Conservation (phyloP, 2,113 vertebrate species). For the Varanus komodoensis region DNA sequence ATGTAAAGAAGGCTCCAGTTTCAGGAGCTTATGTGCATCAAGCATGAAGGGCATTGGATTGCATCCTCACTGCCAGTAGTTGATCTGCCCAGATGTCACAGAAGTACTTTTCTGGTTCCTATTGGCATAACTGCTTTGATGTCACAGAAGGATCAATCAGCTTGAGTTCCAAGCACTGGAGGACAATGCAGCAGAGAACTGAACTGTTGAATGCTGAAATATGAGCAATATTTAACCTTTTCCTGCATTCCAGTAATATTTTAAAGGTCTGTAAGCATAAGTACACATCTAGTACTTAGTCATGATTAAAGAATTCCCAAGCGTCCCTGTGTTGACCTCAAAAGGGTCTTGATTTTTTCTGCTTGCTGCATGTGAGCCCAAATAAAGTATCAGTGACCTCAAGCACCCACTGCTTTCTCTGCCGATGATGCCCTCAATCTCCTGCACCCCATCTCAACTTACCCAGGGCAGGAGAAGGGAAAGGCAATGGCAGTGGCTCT, state of each 20-base stretch:
- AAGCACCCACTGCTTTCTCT: too few relatives aligned
- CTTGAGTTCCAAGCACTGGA: neutral
- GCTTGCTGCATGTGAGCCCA: neutral
- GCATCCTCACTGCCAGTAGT: too few relatives aligned
- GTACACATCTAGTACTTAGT: neutral
- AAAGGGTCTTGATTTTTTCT: neutral
- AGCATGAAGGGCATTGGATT: too few relatives aligned
- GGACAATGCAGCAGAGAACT: neutral
- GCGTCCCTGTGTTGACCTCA: neutral
- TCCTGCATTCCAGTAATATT: neutral
- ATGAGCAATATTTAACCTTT: neutral
- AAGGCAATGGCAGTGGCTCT: too few relatives aligned
- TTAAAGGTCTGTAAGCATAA: too few relatives aligned
- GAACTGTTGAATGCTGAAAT: neutral
- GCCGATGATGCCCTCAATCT: too few relatives aligned
- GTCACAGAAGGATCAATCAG: too few relatives aligned
- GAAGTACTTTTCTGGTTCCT: neutral
- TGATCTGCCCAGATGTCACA: neutral
- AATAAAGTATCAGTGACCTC: neutral
- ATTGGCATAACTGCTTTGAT: neutral
- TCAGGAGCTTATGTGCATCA: too few relatives aligned
- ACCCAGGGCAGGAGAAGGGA: too few relatives aligned
- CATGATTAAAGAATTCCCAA: neutral
- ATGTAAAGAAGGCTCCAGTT: too few relatives aligned
- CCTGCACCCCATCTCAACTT: too few relatives aligned